These are phyloP conservation scores for Macropis europaea DNA, from an alignment of 2,888 invertebrate genomes.

Conservation along the genomic window DNA sequence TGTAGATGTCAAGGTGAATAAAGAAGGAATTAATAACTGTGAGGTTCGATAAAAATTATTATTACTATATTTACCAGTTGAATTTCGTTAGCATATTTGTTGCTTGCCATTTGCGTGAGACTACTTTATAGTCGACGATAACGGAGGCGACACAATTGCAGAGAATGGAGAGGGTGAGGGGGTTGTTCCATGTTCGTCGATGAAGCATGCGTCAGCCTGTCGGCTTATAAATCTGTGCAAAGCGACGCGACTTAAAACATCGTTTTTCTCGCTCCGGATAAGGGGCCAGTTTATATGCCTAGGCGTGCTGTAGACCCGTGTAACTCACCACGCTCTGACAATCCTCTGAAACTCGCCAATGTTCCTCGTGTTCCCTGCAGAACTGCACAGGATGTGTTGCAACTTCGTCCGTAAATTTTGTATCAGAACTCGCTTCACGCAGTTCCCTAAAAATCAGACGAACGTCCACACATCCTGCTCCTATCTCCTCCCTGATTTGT, in stretches of 20 bases:
- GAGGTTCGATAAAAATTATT: too few species aligned
- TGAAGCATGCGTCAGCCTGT: conserved; percentile 39
- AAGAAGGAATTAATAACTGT: too few species aligned
- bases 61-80: too few species aligned
- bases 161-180: conserved; percentile 14
- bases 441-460: too few species aligned
- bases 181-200: conserved; percentile 22
- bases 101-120: conserved; percentile 19
- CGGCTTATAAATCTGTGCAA: conserved; percentile 35
- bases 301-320: conserved; percentile 60
- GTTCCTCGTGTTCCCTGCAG: conserved; percentile 35
- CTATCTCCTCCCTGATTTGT: too few species aligned
- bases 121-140: conserved; percentile 23
- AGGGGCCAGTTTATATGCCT: conserved; percentile 37
- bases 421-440: too few species aligned
- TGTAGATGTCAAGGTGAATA: too few species aligned
- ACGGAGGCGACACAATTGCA: conserved; percentile 20
- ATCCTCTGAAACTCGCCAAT: conserved; percentile 49
- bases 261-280: conserved; percentile 48
- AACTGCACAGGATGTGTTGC: conserved; percentile 5
- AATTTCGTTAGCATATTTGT: too few species aligned
- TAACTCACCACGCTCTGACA: conserved; percentile 38
- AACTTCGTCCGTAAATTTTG: too few species aligned
- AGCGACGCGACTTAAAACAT: conserved; percentile 40
- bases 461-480: too few species aligned